phyloP scores from a whole-genome alignment of 2,888 invertebrate genomes.

The Ectemnius lituratus region DNA sequence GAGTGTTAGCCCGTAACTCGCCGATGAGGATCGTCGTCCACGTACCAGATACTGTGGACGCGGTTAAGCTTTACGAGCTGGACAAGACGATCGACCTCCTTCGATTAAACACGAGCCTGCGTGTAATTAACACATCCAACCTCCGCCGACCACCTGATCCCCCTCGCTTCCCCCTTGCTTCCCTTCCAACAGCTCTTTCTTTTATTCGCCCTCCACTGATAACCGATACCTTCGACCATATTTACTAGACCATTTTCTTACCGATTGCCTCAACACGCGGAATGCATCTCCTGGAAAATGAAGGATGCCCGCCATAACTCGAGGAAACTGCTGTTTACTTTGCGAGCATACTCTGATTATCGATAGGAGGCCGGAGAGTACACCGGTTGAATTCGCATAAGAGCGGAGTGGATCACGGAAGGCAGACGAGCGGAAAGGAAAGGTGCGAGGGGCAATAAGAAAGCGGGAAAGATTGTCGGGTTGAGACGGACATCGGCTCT shows the following conservation, averaged over 20 bases:
- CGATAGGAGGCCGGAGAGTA: slow-evolving; percentile 49
- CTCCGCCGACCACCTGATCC: slow-evolving; percentile 30
- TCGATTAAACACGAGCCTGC: slow-evolving; percentile 53
- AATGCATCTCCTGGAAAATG: slow-evolving; percentile 45
- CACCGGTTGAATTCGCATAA: background rate
- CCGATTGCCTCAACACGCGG: slow-evolving; percentile 23
- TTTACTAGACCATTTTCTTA: slow-evolving; percentile 26
- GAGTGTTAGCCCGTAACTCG: slow-evolving; percentile 29
- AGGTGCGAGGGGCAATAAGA: slow-evolving; percentile 32
- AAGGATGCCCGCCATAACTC: slow-evolving; percentile 43
- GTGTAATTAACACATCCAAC: slow-evolving; percentile 60
- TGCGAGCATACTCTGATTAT: slow-evolving; percentile 61
- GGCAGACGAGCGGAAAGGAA: slow-evolving; percentile 20
- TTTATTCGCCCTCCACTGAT: no score
- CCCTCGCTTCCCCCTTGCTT: background rate
- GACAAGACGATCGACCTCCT: slow-evolving; percentile 55
- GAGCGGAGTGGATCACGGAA: background rate
- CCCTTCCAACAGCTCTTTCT: no score
- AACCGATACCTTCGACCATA: background rate
- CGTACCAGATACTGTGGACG: slow-evolving; percentile 12
- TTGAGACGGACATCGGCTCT: slow-evolving; percentile 53
- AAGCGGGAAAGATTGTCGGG: slow-evolving; percentile 45
- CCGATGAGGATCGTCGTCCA: slow-evolving; percentile 27
- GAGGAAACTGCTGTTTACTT: slow-evolving; percentile 62
- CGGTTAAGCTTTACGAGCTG: slow-evolving; percentile 47